phyloP scores from a whole-genome alignment of 2,113 vertebrate species.

The Prunella fulvescens region DNA sequence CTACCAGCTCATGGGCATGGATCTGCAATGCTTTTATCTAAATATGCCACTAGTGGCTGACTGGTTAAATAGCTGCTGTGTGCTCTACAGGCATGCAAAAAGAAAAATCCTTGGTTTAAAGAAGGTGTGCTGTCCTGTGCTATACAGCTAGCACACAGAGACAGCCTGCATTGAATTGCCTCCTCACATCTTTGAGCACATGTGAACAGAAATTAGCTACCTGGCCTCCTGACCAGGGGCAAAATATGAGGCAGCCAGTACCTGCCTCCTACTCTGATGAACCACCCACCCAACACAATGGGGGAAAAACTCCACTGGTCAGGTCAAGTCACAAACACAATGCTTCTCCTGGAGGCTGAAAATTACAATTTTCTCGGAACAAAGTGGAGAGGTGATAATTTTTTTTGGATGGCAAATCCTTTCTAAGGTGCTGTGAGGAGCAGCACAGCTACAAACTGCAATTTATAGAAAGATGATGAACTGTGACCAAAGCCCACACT shows the following conservation, averaged over 20 bases:
- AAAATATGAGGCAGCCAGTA: neutral
- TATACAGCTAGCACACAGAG: neutral
- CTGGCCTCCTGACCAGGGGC: neutral
- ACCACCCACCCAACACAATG: neutral
- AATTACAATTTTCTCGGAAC: neutral
- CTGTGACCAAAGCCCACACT: neutral
- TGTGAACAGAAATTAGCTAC: neutral
- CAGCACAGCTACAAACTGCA: neutral
- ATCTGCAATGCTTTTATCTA: neutral
- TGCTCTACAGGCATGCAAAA: neutral
- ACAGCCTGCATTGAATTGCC: neutral
- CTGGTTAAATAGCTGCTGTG: neutral
- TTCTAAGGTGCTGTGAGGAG: neutral
- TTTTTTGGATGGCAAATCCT: neutral
- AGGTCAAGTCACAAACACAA: neutral
- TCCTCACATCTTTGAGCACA: neutral
- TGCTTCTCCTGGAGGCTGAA: neutral
- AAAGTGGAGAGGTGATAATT: neutral
- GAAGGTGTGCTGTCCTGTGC: neutral
- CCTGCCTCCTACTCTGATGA: neutral
- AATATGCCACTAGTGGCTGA: neutral
- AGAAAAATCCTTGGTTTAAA: neutral
- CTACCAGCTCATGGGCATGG: neutral
- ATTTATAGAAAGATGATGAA: neutral
- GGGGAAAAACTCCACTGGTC: neutral